phyloP scores from a whole-genome alignment of 2,113 vertebrate genomes.

The Uria aalge region DNA sequence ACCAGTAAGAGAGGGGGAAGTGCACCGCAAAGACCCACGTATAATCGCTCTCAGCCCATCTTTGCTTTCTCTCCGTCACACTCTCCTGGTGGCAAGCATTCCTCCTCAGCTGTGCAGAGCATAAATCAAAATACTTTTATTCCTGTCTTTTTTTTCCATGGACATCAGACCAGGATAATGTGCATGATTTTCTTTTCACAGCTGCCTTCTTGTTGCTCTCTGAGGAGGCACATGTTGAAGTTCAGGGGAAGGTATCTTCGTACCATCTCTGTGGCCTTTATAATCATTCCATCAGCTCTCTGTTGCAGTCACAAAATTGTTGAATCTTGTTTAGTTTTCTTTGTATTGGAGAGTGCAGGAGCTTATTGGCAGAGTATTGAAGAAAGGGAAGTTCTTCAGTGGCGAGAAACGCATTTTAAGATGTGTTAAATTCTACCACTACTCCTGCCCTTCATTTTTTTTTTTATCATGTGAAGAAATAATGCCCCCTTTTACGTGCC shows the following conservation, averaged over 20 bases:
- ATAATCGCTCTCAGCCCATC: background rate
- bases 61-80: background rate
- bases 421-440: background rate
- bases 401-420: background rate
- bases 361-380: background rate
- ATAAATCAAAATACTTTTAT: background rate
- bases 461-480: background rate
- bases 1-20: background rate
- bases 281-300: background rate
- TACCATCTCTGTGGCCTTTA: background rate
- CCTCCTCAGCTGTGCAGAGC: background rate
- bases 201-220: background rate
- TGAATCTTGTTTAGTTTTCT: background rate
- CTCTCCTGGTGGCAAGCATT: background rate
- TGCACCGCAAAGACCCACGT: fast-evolving
- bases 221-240: background rate
- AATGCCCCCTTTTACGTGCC: background rate
- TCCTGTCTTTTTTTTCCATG: background rate
- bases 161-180: background rate
- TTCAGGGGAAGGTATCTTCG: background rate
- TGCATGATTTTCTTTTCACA: background rate
- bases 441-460: background rate
- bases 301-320: background rate
- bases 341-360: background rate
- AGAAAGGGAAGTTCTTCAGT: background rate